Percentiles rank a stretch among this genome's conserved stretches.
These are phyloP conservation scores for Platichthys stellatus DNA, from an alignment of 2,113 vertebrate genomes.

Conservation along the genomic window DNA sequence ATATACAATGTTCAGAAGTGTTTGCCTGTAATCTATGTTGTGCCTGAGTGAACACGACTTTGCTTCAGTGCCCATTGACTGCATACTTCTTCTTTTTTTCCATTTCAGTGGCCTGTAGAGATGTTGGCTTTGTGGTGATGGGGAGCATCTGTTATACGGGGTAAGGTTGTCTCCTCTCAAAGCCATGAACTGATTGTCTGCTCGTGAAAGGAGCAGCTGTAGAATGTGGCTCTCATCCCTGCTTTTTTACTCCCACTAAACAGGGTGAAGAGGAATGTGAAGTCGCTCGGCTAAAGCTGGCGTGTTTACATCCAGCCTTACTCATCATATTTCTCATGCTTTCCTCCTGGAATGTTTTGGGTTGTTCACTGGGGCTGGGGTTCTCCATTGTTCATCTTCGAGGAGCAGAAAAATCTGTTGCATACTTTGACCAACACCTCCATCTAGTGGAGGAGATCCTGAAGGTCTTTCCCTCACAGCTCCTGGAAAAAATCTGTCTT, in stretches of 20 bases:
- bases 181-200: constrained; percentile 1
- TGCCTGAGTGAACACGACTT: constrained; percentile 15
- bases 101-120: constrained; percentile 68
- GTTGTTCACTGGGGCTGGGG: constrained; percentile 29
- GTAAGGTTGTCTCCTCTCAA: constrained; percentile 33
- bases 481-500: background rate
- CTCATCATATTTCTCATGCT: constrained; percentile 23
- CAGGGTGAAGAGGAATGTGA: constrained; percentile 54
- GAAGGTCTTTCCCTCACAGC: background rate
- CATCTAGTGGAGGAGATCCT: constrained; percentile 63
- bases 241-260: constrained; percentile 28
- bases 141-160: constrained; percentile 30
- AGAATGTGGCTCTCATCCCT: constrained; percentile 10
- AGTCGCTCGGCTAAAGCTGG: background rate
- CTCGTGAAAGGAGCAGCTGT: constrained; percentile 12
- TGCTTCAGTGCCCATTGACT: constrained; percentile 35
- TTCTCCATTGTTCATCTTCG: constrained; percentile 26
- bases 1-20: constrained; percentile 35
- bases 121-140: constrained; percentile 4
- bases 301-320: constrained; percentile 24
- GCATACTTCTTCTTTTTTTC: constrained; percentile 14
- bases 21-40: constrained; percentile 40
- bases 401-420: background rate
- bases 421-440: constrained; percentile 62
- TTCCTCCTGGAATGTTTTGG: constrained; percentile 5